Percentiles rank a stretch among this genome's conserved stretches.
Conservation (phyloP, 2,888 invertebrate genomes). For the Zygaena filipendulae region DNA sequence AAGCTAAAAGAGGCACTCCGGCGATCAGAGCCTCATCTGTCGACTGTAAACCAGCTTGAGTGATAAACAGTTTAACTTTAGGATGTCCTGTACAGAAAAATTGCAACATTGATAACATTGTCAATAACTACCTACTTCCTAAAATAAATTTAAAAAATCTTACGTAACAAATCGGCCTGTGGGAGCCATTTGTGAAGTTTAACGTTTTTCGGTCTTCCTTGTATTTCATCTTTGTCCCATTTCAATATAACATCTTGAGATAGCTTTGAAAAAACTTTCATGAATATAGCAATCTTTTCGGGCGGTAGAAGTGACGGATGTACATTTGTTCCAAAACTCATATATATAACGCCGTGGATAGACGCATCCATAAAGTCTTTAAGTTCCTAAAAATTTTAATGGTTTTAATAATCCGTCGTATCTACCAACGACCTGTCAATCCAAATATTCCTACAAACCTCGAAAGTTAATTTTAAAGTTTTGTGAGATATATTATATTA, state of each 20-base stretch:
- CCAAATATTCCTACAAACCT: too few relatives aligned
- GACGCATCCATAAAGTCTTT: constrained; percentile 37
- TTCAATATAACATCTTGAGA: constrained; percentile 55
- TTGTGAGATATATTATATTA: too few relatives aligned
- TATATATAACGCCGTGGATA: constrained; percentile 44
- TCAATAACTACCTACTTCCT: background rate
- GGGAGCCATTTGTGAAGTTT: constrained; percentile 51
- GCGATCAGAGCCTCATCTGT: constrained; percentile 50
- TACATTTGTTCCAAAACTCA: constrained; percentile 52
- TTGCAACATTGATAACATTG: too few relatives aligned
- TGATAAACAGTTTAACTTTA: constrained; percentile 55
- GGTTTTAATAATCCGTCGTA: too few relatives aligned
- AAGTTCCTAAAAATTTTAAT: constrained; percentile 35
- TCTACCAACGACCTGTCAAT: too few relatives aligned
- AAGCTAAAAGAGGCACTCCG: constrained; percentile 42
- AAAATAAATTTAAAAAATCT: constrained; percentile 18
- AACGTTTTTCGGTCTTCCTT: constrained; percentile 36
- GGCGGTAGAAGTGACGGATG: constrained; percentile 29
- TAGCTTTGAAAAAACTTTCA: constrained; percentile 36
- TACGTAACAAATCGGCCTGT: constrained; percentile 45
- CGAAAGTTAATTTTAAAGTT: background rate
- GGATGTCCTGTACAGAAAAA: constrained; percentile 45
- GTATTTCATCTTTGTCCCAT: constrained; percentile 40
- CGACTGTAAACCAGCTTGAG: constrained; percentile 57
- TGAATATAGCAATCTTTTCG: constrained; percentile 27